Base-by-base conservation (phyloP, 2,797 vertebrate genomes). In the Eurystomus glaucurus region DNA sequence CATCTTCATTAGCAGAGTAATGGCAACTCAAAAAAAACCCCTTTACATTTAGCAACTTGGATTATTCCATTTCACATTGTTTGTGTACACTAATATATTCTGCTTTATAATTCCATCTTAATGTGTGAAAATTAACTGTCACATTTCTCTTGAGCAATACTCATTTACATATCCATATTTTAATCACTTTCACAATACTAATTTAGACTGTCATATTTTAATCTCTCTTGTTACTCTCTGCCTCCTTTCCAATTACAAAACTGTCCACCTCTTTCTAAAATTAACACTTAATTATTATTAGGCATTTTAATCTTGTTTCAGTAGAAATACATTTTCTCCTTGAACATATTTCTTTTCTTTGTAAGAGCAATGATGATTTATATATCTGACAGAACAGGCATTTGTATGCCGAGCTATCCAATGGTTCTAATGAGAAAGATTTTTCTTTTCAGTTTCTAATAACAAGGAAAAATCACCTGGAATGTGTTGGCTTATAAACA, bases 81-180 rank as follows among this genome's bases (percentile, higher is more conserved):
- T 69, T 89, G 41, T 48, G 18, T 45, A 60, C 52, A 85, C 4
- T 51, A 52, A 16, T 61, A 39, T 9, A 33, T 82, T 90, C 62
- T 64, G 72, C 29, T 64, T 60, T 43, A n/a, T 10, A 74, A 60
- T 7, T 95, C 35, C 62, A 41, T 39, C 75, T 91, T 62, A 21
- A 19, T 33, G 28, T 17, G 3, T 75, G 60, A 79, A 92, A 94
- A 79, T 75, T 43, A 93, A 52, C 35, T 21, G 46, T 65, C 33
- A 71, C 25, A 31, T 91, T 91, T 86, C 62, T 84, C 29, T 78
- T 78, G 28, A 94, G 37, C 21, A 72, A 93, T 80, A 87, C 29
- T 83, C 13, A 77, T 72, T 94, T 81, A 77, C 28, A 41, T 55
- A 66, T 16, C 25, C 51, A 41, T 79, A 54, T n/a, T 71, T 54